These are phyloP conservation scores for Nephrotoma flavescens DNA, from an alignment of 2,888 invertebrate species.

Conservation along the genomic window DNA sequence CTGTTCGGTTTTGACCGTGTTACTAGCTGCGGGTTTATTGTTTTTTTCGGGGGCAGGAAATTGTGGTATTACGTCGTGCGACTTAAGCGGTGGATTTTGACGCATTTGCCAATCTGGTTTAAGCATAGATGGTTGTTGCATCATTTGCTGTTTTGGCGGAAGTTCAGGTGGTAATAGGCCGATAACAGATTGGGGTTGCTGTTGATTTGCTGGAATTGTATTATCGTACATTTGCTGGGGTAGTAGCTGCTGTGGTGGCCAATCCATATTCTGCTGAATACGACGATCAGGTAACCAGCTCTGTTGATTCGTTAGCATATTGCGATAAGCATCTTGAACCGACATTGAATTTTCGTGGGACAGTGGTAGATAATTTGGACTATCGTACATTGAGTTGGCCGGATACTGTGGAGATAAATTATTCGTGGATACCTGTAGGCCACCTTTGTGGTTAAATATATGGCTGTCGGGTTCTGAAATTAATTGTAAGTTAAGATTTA, in stretches of 20 bases:
- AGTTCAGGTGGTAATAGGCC: background rate
- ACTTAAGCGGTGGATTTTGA: slow-evolving; percentile 7
- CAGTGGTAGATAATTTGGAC: slow-evolving; percentile 19
- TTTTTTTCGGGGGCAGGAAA: slow-evolving; percentile 3
- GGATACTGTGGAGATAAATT: slow-evolving; percentile 12
- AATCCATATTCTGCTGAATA: background rate
- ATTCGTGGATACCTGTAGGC: slow-evolving; percentile 38
- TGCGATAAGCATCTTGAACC: slow-evolving; percentile 10
- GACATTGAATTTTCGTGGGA: slow-evolving; percentile 21
- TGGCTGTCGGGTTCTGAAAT: slow-evolving; percentile 39
- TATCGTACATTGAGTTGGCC: slow-evolving; percentile 6
- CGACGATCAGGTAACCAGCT: slow-evolving; percentile 1
- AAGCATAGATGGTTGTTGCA: background rate
- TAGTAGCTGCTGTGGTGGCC: slow-evolving; percentile 2
- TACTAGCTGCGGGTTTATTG: slow-evolving; percentile 4
- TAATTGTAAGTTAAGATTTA: slow-evolving; percentile 3
- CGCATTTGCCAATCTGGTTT: slow-evolving; percentile 7
- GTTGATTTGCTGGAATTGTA: slow-evolving; percentile 11
- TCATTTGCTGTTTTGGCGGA: slow-evolving; percentile 5
- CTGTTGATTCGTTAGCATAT: slow-evolving; percentile 9
- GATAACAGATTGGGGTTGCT: slow-evolving; percentile 10
- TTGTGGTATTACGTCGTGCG: background rate
- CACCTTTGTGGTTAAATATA: slow-evolving; percentile 59
- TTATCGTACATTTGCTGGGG: background rate
- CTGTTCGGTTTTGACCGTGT: background rate